Conservation (phyloP, 2,113 vertebrate species). For the Gambusia holbrooki region DNA sequence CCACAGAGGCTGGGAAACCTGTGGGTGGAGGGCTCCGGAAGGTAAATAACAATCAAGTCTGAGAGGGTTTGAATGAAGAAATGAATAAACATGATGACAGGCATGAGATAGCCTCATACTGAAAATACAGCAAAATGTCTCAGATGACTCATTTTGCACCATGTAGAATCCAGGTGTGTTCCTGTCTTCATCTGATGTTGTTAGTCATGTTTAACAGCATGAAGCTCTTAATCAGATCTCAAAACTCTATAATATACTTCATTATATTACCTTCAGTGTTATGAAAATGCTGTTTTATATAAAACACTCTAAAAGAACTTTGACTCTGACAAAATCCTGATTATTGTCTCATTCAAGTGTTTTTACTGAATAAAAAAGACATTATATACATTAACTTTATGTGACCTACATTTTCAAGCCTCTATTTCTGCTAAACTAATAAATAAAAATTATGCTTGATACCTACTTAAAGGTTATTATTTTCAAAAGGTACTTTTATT, state of each 20-base stretch:
- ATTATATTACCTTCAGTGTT: no score
- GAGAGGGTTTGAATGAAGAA: background rate
- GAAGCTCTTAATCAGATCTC: background rate
- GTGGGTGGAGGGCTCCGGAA: constrained; percentile 12
- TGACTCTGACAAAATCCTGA: no score
- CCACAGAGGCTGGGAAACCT: constrained; percentile 42
- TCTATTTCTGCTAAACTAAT: no score
- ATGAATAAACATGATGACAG: background rate
- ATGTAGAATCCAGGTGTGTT: background rate
- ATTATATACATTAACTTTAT: no score
- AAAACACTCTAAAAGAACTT: no score
- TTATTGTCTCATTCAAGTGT: no score
- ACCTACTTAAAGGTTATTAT: no score
- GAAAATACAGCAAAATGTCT: background rate
- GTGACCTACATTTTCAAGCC: no score
- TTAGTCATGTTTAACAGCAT: background rate
- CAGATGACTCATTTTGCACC: background rate
- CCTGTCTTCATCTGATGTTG: background rate
- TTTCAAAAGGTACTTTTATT: no score
- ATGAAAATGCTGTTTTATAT: no score
- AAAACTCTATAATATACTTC: background rate
- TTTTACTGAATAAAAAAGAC: no score
- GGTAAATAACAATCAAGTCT: background rate
- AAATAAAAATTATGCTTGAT: no score
- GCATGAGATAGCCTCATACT: background rate